Percentiles rank a stretch among this genome's conserved stretches.
These are phyloP conservation scores for Junonia oenone DNA, from an alignment of 2,888 invertebrate species.

Conservation along the genomic window DNA sequence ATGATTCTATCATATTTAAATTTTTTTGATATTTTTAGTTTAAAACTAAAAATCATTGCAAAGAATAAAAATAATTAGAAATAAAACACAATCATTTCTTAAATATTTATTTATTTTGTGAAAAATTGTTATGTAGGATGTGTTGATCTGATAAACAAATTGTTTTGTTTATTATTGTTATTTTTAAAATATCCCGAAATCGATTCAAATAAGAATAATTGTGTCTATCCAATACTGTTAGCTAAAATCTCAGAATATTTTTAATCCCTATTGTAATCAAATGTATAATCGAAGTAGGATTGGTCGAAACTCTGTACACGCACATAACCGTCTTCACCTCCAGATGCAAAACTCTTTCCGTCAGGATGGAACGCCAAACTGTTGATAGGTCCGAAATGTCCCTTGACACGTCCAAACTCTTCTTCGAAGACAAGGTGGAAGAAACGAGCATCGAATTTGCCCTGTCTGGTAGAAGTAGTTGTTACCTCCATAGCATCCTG, in stretches of 20 bases:
- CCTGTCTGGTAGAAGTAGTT: slow-evolving; percentile 94
- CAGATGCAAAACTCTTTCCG: slow-evolving; percentile 96
- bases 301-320: slow-evolving; percentile 97
- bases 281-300: slow-evolving; percentile 96
- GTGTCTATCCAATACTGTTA: slow-evolving; percentile 3
- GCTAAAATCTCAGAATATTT: slow-evolving; percentile 12
- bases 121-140: slow-evolving; percentile 11
- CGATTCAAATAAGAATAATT: neutral
- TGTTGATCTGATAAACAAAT: neutral
- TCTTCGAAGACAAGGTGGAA: slow-evolving; percentile 98
- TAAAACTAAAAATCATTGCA: neutral
- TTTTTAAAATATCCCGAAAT: slow-evolving; percentile 1
- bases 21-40: too few relatives aligned
- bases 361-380: slow-evolving; percentile 98
- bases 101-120: slow-evolving; percentile 23
- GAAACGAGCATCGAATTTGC: slow-evolving; percentile 97
- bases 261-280: slow-evolving; percentile 86
- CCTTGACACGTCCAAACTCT: slow-evolving; percentile 98
- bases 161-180: neutral
- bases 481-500: slow-evolving; percentile 99
- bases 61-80: neutral
- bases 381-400: slow-evolving; percentile 99
- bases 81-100: slow-evolving; percentile 9
- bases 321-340: slow-evolving; percentile 99
- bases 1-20: too few relatives aligned